Percentiles rank a stretch among this genome's conserved stretches.
Evolutionary conservation across 2,113 vertebrate species (phyloP).

Genomic region (Calyptomena viridis): DNA sequence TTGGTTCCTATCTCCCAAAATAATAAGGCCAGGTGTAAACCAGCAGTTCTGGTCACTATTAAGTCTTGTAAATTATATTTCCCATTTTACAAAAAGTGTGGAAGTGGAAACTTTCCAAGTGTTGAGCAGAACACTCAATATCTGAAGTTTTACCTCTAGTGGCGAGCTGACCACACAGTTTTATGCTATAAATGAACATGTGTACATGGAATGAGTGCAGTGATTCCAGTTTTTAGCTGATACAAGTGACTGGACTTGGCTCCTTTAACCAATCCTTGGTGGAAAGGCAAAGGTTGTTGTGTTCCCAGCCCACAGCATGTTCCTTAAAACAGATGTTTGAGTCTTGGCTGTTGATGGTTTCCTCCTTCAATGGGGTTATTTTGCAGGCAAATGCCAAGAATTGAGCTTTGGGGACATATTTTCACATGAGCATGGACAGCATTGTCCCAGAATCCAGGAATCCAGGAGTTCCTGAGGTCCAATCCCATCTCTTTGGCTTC

Average conservation of each 20-base stretch:
- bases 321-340: conserved; percentile 22
- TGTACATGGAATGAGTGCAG: background rate
- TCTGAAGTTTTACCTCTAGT: background rate
- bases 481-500: background rate
- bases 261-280: background rate
- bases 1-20: background rate
- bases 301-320: background rate
- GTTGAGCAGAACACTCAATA: background rate
- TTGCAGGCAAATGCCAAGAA: background rate
- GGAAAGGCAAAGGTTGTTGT: background rate
- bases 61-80: background rate
- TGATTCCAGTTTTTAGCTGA: background rate
- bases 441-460: background rate
- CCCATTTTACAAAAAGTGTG: background rate
- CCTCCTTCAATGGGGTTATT: background rate
- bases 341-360: background rate
- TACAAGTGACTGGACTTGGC: background rate
- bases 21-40: background rate
- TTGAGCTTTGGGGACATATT: background rate
- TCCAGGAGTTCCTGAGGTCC: background rate
- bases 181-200: background rate
- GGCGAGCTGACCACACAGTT: background rate
- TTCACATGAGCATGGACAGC: too few relatives aligned
- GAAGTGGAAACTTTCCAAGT: background rate
- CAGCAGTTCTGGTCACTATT: background rate